Conservation (phyloP, 2,113 vertebrate species). For the Falcunculus frontatus region DNA sequence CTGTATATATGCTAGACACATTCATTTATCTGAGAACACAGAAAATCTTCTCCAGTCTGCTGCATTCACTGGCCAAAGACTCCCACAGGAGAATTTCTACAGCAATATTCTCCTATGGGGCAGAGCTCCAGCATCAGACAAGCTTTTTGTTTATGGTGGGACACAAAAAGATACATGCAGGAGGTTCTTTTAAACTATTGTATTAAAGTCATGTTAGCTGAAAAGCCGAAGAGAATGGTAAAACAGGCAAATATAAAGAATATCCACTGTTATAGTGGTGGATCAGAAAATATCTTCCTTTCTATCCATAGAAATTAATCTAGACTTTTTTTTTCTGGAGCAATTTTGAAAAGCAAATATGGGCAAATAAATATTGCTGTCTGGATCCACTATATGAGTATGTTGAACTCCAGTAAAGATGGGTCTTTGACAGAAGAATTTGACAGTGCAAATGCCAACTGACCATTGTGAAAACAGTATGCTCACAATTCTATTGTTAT, state of each 20-base stretch:
- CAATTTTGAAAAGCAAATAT: not conserved
- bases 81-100: not conserved
- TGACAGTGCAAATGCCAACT: not conserved
- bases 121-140: not conserved
- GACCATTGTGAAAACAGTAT: not conserved
- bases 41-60: not conserved
- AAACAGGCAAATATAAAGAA: not conserved
- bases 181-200: not conserved
- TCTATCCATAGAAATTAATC: not conserved
- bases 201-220: not conserved
- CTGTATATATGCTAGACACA: not conserved
- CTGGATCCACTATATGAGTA: not conserved
- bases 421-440: not conserved
- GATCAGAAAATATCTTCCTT: not conserved
- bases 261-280: not conserved
- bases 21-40: not conserved
- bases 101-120: not conserved
- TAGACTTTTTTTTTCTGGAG: not conserved
- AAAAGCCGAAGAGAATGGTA: not conserved
- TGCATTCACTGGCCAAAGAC: not conserved
- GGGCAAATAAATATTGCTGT: not conserved
- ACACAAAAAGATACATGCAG: not conserved
- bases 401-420: not conserved
- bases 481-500: not conserved
- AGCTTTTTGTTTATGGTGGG: not conserved